Percentiles rank a stretch among this genome's conserved stretches.
Conservation (phyloP, 2,797 vertebrate species). For the Etheostoma perlongum region DNA sequence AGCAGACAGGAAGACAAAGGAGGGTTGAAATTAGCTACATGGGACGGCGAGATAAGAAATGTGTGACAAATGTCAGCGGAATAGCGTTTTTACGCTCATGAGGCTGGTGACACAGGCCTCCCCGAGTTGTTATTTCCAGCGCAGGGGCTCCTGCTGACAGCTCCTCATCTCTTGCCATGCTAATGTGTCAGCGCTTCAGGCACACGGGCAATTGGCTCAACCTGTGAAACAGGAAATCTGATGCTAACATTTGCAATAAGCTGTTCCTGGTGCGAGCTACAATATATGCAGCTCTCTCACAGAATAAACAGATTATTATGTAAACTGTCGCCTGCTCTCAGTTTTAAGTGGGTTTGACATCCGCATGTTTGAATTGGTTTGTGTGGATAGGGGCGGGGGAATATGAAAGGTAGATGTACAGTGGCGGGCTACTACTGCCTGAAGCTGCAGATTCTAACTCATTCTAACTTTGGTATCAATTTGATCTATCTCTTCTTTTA, state of each 20-base stretch:
- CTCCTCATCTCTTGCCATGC: conserved; percentile 51
- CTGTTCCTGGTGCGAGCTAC: conserved; percentile 52
- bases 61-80: conserved; percentile 53
- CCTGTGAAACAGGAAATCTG: conserved; percentile 41
- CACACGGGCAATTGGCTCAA: conserved; percentile 48
- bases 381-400: conserved; percentile 19
- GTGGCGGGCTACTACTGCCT: conserved; percentile 15
- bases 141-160: conserved; percentile 49
- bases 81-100: conserved; percentile 8
- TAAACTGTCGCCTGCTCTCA: conserved; percentile 54
- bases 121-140: conserved; percentile 44
- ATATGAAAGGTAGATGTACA: conserved; percentile 41
- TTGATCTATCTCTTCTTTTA: conserved; percentile 27
- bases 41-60: conserved; percentile 61
- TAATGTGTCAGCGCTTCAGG: conserved; percentile 65
- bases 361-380: conserved; percentile 50
- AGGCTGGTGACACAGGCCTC: conserved; percentile 47
- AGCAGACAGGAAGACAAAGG: conserved; percentile 57
- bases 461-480: conserved; percentile 42
- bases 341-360: conserved; percentile 61
- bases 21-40: conserved; percentile 44
- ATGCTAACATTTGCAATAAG: conserved; percentile 32
- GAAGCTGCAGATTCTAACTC: conserved; percentile 42
- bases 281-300: conserved; percentile 40
- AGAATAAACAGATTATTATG: conserved; percentile 63